These are phyloP conservation scores for Agriotes lineatus DNA, from an alignment of 2,888 invertebrate genomes.

Conservation along the genomic window DNA sequence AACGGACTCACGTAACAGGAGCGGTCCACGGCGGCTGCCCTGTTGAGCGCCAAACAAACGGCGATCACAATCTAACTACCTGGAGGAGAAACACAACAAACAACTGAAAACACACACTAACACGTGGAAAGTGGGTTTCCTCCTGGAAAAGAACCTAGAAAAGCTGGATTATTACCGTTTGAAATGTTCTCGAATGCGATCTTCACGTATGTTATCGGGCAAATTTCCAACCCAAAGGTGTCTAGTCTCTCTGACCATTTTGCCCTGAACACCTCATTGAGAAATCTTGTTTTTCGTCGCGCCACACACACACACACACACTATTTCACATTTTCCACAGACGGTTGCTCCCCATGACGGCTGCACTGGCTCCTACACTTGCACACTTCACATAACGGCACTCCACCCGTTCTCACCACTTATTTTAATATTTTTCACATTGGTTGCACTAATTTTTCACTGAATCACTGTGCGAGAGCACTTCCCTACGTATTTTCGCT, in stretches of 20 bases:
- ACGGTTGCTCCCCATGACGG: constrained; percentile 45
- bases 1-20: constrained; percentile 46
- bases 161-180: constrained; percentile 81
- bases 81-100: constrained; percentile 17
- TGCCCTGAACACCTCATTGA: constrained; percentile 94
- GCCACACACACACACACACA: constrained; percentile 56
- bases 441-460: constrained; percentile 52
- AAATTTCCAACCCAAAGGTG: constrained; percentile 99
- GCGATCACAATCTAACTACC: constrained; percentile 4
- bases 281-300: constrained; percentile 76
- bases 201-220: constrained; percentile 99
- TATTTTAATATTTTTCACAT: constrained; percentile 44
- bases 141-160: constrained; percentile 22
- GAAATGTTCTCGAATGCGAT: constrained; percentile 97
- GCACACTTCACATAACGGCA: constrained; percentile 48
- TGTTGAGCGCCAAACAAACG: constrained; percentile 14
- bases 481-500: constrained; percentile 62
- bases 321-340: constrained; percentile 46
- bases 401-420: constrained; percentile 46
- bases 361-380: constrained; percentile 41
- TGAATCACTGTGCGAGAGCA: constrained; percentile 59
- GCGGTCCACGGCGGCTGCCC: constrained; percentile 16
- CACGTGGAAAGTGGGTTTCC: constrained; percentile 26
- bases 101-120: constrained; percentile 26
- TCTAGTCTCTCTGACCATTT: constrained; percentile 99